These are phyloP conservation scores for Cheumatopsyche charites DNA, from an alignment of 1,140 invertebrate genomes.

Conservation along the genomic window DNA sequence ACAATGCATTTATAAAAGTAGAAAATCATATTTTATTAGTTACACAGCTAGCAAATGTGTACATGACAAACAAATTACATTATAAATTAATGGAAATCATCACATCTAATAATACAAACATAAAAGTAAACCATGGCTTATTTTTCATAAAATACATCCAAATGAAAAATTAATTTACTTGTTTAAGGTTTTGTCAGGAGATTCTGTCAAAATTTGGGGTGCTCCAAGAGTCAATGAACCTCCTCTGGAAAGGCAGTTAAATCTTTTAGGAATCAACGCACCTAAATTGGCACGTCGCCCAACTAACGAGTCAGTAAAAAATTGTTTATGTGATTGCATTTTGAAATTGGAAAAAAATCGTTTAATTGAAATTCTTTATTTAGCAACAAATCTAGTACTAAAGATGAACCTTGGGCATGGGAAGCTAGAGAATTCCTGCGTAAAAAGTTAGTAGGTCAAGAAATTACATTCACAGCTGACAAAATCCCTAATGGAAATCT, in stretches of 20 bases:
- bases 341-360: slow-evolving; percentile 29
- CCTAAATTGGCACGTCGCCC: slow-evolving; percentile 87
- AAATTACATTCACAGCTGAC: slow-evolving; percentile 80
- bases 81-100: too few species aligned
- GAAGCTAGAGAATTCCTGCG: slow-evolving; percentile 93
- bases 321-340: slow-evolving; percentile 19
- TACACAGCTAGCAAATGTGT: too few species aligned
- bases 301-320: slow-evolving; percentile 59
- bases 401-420: slow-evolving; percentile 95
- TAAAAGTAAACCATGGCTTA: too few species aligned
- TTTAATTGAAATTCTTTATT: slow-evolving; percentile 43
- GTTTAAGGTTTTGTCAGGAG: slow-evolving; percentile 84
- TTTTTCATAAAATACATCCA: too few species aligned
- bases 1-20: too few species aligned
- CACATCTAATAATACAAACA: too few species aligned
- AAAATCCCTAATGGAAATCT: slow-evolving; percentile 70
- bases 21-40: too few species aligned
- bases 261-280: slow-evolving; percentile 87
- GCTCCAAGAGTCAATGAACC: slow-evolving; percentile 77
- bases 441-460: slow-evolving; percentile 89
- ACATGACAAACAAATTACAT: too few species aligned
- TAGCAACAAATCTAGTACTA: slow-evolving; percentile 68
- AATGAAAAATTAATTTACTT: slow-evolving; percentile 8
- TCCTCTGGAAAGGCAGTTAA: slow-evolving; percentile 89
- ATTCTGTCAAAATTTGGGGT: slow-evolving; percentile 86